Evolutionary conservation across 2,113 vertebrate species (phyloP).

Genomic region (Cyanistes caeruleus): DNA sequence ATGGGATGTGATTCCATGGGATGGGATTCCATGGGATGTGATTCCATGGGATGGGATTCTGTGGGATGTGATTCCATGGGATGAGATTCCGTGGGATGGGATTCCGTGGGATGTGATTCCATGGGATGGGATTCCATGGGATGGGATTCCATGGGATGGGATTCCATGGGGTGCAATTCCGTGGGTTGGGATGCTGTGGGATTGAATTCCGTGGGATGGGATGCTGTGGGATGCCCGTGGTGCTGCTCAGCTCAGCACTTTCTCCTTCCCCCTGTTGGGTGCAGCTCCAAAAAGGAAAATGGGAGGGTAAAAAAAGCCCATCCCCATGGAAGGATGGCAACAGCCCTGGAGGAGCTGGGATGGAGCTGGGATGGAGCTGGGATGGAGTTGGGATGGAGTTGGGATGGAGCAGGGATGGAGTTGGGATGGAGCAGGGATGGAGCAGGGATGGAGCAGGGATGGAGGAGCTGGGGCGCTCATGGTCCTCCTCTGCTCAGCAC

Average conservation of each 20-base stretch:
- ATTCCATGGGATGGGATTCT: fast-evolving
- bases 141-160: fast-evolving
- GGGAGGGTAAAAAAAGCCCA: not conserved
- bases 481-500: not conserved
- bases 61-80: not conserved
- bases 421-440: not conserved
- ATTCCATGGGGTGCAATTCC: not conserved
- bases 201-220: not conserved
- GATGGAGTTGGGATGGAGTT: too few relatives aligned
- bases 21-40: not conserved
- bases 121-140: not conserved
- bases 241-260: not conserved
- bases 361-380: too few relatives aligned
- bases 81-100: not conserved
- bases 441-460: not conserved
- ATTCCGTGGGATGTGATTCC: not conserved
- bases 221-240: not conserved
- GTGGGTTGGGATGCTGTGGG: not conserved
- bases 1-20: not conserved
- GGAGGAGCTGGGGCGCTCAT: not conserved
- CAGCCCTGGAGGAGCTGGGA: not conserved
- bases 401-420: not conserved
- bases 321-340: fast-evolving
- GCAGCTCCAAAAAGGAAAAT: fast-evolving
- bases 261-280: not conserved